phyloP scores from a whole-genome alignment of 2,888 invertebrate genomes.

The Melanostoma scalare region DNA sequence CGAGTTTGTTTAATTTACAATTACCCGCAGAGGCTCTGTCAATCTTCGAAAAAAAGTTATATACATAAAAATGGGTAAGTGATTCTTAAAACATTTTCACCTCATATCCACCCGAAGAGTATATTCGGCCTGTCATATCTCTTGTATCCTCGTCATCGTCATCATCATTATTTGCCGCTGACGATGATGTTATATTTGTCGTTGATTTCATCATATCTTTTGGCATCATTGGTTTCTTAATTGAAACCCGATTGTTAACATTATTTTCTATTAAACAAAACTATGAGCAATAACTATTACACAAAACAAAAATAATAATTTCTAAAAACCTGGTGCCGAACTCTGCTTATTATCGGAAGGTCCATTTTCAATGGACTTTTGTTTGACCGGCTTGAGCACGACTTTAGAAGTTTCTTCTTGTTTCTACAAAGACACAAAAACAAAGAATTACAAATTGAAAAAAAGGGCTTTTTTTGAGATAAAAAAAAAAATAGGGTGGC shows the following conservation, averaged over 20 bases:
- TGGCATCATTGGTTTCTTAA: slow-evolving; percentile 75
- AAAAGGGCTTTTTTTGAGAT: too few relatives aligned
- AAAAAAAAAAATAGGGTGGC: too few relatives aligned
- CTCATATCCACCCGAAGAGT: slow-evolving; percentile 90
- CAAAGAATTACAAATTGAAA: too few relatives aligned
- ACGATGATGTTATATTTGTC: not conserved
- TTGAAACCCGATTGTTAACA: slow-evolving; percentile 61
- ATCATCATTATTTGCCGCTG: slow-evolving; percentile 77
- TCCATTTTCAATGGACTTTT: slow-evolving; percentile 78
- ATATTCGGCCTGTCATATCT: slow-evolving; percentile 90
- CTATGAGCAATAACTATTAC: too few relatives aligned
- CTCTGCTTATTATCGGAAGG: slow-evolving; percentile 76
- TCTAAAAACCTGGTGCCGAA: slow-evolving; percentile 74
- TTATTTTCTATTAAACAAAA: not conserved
- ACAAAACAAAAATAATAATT: too few relatives aligned
- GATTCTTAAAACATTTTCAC: slow-evolving; percentile 79
- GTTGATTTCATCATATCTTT: slow-evolving; percentile 72
- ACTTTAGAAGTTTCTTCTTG: slow-evolving; percentile 41
- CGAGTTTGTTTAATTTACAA: slow-evolving; percentile 89
- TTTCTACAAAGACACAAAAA: slow-evolving; percentile 19
- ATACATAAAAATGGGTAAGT: not conserved
- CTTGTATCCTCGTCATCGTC: slow-evolving; percentile 89
- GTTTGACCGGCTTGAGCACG: slow-evolving; percentile 43
- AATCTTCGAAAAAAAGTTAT: slow-evolving; percentile 85
- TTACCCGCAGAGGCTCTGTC: slow-evolving; percentile 94